phyloP scores from a whole-genome alignment of 1,140 invertebrate species.

The Caenorhabditis briggsae region DNA sequence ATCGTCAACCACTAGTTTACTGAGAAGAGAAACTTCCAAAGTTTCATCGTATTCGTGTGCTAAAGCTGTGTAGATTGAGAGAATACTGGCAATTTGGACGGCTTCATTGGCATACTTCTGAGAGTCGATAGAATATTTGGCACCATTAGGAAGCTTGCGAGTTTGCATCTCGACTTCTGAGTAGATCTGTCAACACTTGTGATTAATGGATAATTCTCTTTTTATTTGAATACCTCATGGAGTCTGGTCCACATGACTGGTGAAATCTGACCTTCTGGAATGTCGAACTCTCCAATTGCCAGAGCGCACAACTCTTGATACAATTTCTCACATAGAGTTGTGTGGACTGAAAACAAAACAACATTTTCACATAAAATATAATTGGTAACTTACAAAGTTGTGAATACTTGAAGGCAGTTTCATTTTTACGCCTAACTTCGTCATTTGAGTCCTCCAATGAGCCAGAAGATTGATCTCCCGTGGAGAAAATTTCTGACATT shows the following conservation, averaged over 20 bases:
- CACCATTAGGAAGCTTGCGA: constrained; percentile 1
- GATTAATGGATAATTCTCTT: not conserved
- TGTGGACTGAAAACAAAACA: constrained; percentile 13
- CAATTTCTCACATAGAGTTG: constrained; percentile 10
- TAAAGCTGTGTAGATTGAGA: constrained; percentile 29
- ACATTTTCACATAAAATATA: no score
- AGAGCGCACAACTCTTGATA: constrained; percentile 10
- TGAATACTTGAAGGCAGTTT: constrained; percentile 26
- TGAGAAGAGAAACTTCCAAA: constrained; percentile 1
- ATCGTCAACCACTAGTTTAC: constrained; percentile 13
- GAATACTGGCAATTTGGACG: constrained; percentile 33
- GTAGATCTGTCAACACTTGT: not conserved
- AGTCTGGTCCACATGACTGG: constrained; percentile 27
- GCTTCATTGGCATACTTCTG: constrained; percentile 40
- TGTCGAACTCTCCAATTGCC: constrained; percentile 27
- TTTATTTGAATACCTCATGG: not conserved
- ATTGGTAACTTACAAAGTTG: constrained; percentile 12
- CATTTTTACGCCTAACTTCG: not conserved
- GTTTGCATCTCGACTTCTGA: constrained; percentile 20
- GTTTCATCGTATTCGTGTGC: constrained; percentile 38
- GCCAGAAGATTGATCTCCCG: not conserved
- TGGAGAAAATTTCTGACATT: not conserved
- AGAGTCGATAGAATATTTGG: not conserved
- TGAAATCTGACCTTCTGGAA: constrained; percentile 35
- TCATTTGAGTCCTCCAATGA: not conserved